A percentile compares a stretch with the other conserved stretches of the same genome.
phyloP scores from a whole-genome alignment of 1,140 invertebrate species.

The Teleogryllus occipitalis region DNA sequence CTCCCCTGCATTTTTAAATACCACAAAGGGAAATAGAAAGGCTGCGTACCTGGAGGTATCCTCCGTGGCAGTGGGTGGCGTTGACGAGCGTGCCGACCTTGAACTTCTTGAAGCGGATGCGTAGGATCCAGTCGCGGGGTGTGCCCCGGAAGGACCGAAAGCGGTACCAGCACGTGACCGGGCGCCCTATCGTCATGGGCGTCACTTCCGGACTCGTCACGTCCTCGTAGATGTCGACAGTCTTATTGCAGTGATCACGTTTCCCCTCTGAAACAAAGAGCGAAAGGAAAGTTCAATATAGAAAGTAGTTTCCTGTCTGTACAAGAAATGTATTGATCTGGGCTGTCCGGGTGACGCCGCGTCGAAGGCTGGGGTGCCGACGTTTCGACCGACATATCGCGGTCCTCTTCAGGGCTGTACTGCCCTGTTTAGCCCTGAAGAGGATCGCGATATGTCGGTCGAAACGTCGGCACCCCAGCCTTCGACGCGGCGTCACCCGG shows the following conservation, averaged over 20 bases:
- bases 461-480: no score
- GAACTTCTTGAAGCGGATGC: constrained; percentile 84
- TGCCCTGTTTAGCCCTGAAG: no score
- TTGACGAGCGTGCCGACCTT: constrained; percentile 80
- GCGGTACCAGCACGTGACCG: constrained; percentile 79
- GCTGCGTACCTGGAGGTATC: constrained; percentile 68
- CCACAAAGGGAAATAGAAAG: no score
- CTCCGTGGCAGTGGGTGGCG: constrained; percentile 74
- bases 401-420: no score
- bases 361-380: no score
- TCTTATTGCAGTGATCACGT: constrained; percentile 81
- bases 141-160: constrained; percentile 70
- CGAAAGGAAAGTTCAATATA: background rate
- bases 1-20: no score
- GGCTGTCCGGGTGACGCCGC: no score
- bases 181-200: constrained; percentile 67
- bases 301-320: no score
- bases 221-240: constrained; percentile 85
- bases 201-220: constrained; percentile 77
- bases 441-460: no score
- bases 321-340: no score
- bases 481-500: no score
- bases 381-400: no score
- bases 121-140: constrained; percentile 77
- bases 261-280: constrained; percentile 46